Conservation (phyloP, 2,797 vertebrate species). For the Muraenolepis orangiensis region DNA sequence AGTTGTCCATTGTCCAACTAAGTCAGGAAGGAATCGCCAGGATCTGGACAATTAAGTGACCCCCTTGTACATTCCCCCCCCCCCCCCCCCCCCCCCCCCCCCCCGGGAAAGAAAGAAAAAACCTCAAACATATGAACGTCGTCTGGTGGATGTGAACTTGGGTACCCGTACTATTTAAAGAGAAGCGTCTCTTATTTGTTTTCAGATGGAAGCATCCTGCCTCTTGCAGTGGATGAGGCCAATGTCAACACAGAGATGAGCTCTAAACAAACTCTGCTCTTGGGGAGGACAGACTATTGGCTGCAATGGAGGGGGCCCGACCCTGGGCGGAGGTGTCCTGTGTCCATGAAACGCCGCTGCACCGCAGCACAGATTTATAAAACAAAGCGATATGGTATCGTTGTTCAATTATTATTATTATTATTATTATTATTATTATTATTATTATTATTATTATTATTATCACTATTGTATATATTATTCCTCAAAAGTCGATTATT, state of each 20-base stretch:
- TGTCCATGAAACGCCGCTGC: conserved; percentile 24
- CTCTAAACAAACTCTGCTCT: conserved; percentile 60
- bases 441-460: no score
- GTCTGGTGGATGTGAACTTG: conserved; percentile 45
- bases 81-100: neutral
- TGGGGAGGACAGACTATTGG: conserved; percentile 37
- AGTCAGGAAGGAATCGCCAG: neutral
- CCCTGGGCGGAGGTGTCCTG: conserved; percentile 10
- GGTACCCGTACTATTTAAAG: conserved; percentile 41
- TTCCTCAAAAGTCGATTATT: no score
- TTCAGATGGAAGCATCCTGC: conserved; percentile 62
- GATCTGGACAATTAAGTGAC: neutral
- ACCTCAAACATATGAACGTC: neutral
- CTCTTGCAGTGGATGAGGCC: conserved; percentile 52
- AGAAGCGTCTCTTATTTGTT: conserved; percentile 53
- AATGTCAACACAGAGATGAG: conserved; percentile 63
- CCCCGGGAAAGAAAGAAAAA: neutral
- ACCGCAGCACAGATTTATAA: neutral
- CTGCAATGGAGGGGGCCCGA: conserved; percentile 45
- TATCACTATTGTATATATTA: no score
- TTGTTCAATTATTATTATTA: no score
- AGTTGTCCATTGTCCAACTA: neutral
- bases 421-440: no score
- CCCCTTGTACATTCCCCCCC: neutral
- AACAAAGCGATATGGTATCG: neutral